Evolutionary conservation across 2,888 invertebrate species (phyloP).

Genomic region (Luperina testacea): DNA sequence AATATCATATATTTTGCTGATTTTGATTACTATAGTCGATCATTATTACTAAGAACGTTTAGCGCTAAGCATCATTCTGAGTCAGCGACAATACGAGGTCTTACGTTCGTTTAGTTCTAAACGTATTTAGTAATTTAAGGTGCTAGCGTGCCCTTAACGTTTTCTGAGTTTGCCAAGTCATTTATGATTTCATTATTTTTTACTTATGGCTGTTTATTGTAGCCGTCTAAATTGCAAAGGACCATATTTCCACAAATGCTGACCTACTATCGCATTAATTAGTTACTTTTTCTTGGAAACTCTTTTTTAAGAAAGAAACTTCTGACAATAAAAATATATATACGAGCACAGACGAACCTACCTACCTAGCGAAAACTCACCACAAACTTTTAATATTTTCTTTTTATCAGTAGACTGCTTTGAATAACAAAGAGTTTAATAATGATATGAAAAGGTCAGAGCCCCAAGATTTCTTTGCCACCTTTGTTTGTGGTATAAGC

Average conservation of each 20-base stretch:
- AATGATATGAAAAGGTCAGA: neutral
- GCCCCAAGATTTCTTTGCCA: neutral
- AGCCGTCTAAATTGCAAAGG: neutral
- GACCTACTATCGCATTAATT: neutral
- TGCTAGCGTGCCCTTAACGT: neutral
- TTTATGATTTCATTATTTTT: neutral
- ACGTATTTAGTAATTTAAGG: neutral
- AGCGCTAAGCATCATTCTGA: neutral
- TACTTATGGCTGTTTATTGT: neutral
- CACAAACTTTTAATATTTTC: conserved; percentile 17
- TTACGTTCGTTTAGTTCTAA: neutral
- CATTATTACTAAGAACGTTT: no score
- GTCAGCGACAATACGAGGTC: neutral
- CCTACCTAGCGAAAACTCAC: neutral
- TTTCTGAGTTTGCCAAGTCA: neutral
- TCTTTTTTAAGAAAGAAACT: neutral
- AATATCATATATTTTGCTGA: no score
- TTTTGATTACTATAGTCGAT: no score
- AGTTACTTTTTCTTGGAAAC: neutral
- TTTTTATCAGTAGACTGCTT: neutral
- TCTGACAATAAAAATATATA: neutral
- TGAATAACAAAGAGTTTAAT: conserved; percentile 1
- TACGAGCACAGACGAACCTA: neutral
- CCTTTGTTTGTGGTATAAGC: neutral
- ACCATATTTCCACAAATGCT: neutral